A percentile compares a stretch with the other conserved stretches of the same genome.
These are phyloP conservation scores for Haliclystus octoradiatus DNA, from an alignment of 30 jellyfish, hydroid and myxozoan genomes.

Conservation along the genomic window DNA sequence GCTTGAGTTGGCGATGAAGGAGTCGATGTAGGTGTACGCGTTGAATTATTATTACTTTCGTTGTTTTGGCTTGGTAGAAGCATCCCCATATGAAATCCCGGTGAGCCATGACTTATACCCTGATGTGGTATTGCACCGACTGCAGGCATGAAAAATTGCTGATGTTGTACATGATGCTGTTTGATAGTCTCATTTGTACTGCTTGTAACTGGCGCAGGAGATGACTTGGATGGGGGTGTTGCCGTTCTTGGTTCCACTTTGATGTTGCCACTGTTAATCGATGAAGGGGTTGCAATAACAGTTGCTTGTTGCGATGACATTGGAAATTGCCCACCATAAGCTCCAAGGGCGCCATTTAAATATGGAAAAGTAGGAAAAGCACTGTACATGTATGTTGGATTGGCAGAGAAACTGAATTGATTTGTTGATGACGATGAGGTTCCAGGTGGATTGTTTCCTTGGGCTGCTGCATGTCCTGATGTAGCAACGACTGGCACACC, in stretches of 20 bases:
- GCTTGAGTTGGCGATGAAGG: neutral
- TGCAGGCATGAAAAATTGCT: neutral
- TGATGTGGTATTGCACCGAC: no score
- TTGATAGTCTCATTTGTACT: neutral
- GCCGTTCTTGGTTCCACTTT: neutral
- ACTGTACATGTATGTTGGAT: constrained; percentile 76
- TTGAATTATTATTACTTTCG: neutral
- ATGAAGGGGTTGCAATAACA: neutral
- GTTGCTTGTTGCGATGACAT: neutral
- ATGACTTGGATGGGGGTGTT: neutral
- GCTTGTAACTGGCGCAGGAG: neutral
- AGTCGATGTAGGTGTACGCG: neutral
- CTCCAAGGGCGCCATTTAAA: constrained; percentile 41
- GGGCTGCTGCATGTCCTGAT: neutral
- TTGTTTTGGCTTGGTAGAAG: neutral
- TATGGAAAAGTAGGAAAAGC: constrained; percentile 73
- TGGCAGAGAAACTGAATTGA: constrained; percentile 42
- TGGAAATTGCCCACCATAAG: constrained; percentile 28
- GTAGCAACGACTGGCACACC: constrained; percentile 36
- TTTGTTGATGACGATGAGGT: constrained; percentile 15
- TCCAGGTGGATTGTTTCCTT: neutral
- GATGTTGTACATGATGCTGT: neutral
- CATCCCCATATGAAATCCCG: neutral
- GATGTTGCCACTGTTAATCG: neutral
- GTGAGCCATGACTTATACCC: neutral